Evolutionary conservation across 2,888 invertebrate genomes (phyloP).

Genomic region (Drosophila mimetica): DNA sequence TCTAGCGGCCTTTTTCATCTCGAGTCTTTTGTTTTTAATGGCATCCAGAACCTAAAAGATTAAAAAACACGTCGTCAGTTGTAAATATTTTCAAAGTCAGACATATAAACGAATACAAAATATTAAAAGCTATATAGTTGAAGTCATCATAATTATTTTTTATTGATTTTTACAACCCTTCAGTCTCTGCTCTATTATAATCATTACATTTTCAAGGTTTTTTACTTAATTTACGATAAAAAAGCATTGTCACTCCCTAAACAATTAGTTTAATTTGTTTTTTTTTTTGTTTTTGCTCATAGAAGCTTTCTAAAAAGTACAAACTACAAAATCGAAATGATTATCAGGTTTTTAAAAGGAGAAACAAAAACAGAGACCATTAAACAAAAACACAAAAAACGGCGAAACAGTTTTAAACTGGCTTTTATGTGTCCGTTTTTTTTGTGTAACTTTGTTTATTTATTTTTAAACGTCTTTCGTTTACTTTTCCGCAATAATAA

Average conservation of each 20-base stretch:
- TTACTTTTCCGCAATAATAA: too few relatives aligned
- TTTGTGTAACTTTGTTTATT: background rate
- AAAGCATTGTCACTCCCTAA: slow-evolving; percentile 4
- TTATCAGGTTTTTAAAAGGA: background rate
- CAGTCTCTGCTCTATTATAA: background rate
- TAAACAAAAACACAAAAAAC: background rate
- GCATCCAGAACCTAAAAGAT: slow-evolving; percentile 90
- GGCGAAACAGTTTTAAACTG: background rate
- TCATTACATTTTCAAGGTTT: slow-evolving; percentile 1
- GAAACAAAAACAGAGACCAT: background rate
- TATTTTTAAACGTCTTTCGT: background rate
- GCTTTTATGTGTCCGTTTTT: background rate
- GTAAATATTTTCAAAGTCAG: too few relatives aligned
- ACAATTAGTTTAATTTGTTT: slow-evolving; percentile 4
- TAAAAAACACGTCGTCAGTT: too few relatives aligned
- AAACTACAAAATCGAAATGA: background rate
- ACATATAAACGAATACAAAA: background rate
- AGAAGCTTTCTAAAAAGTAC: background rate
- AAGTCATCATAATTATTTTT: background rate
- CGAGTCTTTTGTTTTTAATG: slow-evolving; percentile 94
- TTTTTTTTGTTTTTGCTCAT: background rate
- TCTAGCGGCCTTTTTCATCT: slow-evolving; percentile 97
- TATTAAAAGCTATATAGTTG: background rate
- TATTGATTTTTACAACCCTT: background rate
- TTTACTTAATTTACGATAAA: background rate